phyloP scores from a whole-genome alignment of 2,113 vertebrate species.

The Festucalex cinctus region DNA sequence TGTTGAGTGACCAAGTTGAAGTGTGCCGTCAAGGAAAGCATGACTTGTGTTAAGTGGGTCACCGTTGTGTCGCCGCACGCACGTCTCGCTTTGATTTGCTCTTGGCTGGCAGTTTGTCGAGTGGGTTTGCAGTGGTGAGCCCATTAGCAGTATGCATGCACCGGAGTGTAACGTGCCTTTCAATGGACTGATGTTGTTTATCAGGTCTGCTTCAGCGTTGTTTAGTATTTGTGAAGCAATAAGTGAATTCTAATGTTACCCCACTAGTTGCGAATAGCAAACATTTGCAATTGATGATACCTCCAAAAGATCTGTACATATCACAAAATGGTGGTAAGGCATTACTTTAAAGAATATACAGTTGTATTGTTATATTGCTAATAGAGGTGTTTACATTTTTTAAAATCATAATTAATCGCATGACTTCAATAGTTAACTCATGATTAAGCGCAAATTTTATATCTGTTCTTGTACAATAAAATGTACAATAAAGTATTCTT shows the following conservation, averaged over 20 bases:
- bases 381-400: no score
- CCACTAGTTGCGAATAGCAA: not conserved
- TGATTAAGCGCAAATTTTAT: no score
- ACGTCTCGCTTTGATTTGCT: conserved; percentile 27
- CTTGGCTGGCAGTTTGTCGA: conserved; percentile 6
- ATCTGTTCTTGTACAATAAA: no score
- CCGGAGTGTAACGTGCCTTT: not conserved
- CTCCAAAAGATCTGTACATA: no score
- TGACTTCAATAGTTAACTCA: no score
- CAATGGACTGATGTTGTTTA: not conserved
- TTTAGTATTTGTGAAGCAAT: not conserved
- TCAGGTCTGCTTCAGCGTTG: not conserved
- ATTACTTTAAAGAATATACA: no score
- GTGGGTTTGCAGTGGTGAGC: not conserved
- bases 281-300: not conserved
- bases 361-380: no score
- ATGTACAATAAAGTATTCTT: no score
- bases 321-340: no score
- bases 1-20: conserved; percentile 23
- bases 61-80: conserved; percentile 20
- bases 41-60: conserved; percentile 34
- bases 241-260: not conserved
- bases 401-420: no score
- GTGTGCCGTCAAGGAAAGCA: conserved; percentile 16
- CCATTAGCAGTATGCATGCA: not conserved